A percentile compares a stretch with the other conserved stretches of the same genome.
phyloP scores from a whole-genome alignment of 1,140 invertebrate genomes.

The Pantala flavescens region DNA sequence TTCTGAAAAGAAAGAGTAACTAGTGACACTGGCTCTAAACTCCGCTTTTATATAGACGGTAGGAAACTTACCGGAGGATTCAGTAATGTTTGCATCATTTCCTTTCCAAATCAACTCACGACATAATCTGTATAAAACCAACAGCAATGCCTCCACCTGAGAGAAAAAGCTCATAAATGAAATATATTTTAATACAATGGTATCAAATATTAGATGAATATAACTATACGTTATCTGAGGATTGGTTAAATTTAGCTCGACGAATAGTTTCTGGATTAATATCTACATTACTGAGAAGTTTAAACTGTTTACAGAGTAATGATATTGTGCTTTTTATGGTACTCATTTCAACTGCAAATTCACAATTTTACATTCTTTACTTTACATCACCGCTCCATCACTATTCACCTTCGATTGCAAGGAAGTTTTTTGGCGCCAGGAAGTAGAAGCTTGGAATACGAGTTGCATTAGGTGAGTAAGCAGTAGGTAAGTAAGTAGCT shows the following conservation, averaged over 20 bases:
- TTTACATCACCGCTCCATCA: too few species aligned
- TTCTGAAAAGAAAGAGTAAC: not conserved
- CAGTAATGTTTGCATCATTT: not conserved
- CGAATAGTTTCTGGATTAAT: not conserved
- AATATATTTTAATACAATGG: not conserved
- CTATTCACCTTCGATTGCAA: too few species aligned
- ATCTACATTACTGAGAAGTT: not conserved
- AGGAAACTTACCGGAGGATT: not conserved
- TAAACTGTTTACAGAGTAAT: not conserved
- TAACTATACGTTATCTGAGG: not conserved
- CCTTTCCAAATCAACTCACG: not conserved
- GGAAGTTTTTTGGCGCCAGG: too few species aligned
- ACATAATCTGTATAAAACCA: not conserved
- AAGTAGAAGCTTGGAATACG: too few species aligned
- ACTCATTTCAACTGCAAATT: not conserved
- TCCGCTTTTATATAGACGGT: not conserved
- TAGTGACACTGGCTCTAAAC: not conserved
- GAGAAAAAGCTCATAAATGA: not conserved
- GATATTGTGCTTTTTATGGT: not conserved
- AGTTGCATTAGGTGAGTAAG: too few species aligned
- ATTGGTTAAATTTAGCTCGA: not conserved
- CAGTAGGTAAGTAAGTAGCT: too few species aligned
- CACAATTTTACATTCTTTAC: too few species aligned
- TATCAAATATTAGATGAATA: not conserved
- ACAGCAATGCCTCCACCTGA: not conserved